These are phyloP conservation scores for Nineta flava DNA, from an alignment of 2,888 invertebrate species.

Conservation along the genomic window DNA sequence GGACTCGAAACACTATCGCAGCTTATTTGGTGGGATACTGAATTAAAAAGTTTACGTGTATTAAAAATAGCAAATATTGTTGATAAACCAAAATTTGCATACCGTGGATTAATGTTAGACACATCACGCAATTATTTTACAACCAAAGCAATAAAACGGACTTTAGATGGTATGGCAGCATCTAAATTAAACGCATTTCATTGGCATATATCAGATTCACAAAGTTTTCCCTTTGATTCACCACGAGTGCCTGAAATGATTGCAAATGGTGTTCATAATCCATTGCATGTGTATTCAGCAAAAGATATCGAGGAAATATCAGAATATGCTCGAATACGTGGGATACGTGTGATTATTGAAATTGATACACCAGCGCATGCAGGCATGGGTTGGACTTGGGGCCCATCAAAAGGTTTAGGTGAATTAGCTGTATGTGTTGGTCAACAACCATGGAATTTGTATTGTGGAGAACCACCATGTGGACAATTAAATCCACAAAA, in stretches of 20 bases:
- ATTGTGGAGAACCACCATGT: constrained; percentile 75
- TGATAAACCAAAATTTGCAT: constrained; percentile 65
- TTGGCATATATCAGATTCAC: constrained; percentile 84
- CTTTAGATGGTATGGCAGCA: constrained; percentile 76
- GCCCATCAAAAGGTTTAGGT: constrained; percentile 55
- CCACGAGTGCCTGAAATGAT: constrained; percentile 61
- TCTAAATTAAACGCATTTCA: constrained; percentile 86
- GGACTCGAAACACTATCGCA: constrained; percentile 66
- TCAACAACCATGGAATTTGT: constrained; percentile 62
- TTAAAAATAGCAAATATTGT: constrained; percentile 48
- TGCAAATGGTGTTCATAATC: constrained; percentile 72
- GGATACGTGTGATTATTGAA: constrained; percentile 75
- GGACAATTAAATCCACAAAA: constrained; percentile 74
- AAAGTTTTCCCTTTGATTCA: constrained; percentile 78
- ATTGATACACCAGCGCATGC: constrained; percentile 85
- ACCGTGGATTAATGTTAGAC: constrained; percentile 79
- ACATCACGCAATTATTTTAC: constrained; percentile 83
- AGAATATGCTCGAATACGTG: constrained; percentile 61
- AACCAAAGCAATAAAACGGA: constrained; percentile 49
- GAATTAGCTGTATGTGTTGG: constrained; percentile 68
- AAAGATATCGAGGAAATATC: constrained; percentile 57
- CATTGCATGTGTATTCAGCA: constrained; percentile 50
- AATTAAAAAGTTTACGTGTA: constrained; percentile 37
- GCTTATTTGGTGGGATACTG: constrained; percentile 41
- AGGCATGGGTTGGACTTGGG: constrained; percentile 78